Evolutionary conservation across 2,888 invertebrate genomes (phyloP).

Genomic region (Agrotis segetum): DNA sequence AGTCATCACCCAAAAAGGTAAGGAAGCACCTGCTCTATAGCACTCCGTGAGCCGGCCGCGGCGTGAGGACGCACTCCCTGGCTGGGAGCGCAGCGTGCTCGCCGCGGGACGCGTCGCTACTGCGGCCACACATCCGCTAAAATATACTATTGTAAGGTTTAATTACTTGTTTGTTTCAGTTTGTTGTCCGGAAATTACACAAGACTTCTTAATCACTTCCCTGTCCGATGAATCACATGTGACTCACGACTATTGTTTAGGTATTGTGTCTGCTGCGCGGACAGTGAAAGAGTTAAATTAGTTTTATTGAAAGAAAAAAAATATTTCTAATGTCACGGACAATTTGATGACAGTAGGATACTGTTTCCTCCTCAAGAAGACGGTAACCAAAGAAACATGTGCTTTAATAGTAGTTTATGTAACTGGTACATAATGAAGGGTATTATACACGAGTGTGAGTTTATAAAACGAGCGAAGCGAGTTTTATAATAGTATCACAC

Average conservation of each 20-base stretch:
- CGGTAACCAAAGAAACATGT: too few relatives aligned
- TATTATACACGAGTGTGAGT: too few relatives aligned
- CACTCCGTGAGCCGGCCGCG: neutral
- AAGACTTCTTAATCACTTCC: neutral
- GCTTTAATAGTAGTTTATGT: too few relatives aligned
- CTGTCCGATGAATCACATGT: too few relatives aligned
- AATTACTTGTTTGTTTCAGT: neutral
- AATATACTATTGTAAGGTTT: neutral
- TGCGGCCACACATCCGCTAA: neutral
- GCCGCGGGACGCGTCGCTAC: too few relatives aligned
- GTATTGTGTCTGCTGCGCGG: too few relatives aligned
- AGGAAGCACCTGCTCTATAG: neutral
- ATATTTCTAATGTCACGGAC: conserved; percentile 7
- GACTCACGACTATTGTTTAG: too few relatives aligned
- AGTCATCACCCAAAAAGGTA: too few relatives aligned
- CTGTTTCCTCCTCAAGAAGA: neutral
- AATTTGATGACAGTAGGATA: conserved; percentile 20
- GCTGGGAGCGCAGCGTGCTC: neutral
- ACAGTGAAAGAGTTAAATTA: too few relatives aligned
- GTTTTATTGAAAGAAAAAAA: conserved; percentile 16
- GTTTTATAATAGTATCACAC: too few relatives aligned
- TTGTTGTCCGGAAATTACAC: neutral
- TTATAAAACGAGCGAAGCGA: too few relatives aligned
- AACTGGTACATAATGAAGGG: too few relatives aligned
- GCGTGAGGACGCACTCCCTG: conserved; percentile 1